phyloP scores from a whole-genome alignment of 2,797 vertebrate species.

The Trachurus trachurus region DNA sequence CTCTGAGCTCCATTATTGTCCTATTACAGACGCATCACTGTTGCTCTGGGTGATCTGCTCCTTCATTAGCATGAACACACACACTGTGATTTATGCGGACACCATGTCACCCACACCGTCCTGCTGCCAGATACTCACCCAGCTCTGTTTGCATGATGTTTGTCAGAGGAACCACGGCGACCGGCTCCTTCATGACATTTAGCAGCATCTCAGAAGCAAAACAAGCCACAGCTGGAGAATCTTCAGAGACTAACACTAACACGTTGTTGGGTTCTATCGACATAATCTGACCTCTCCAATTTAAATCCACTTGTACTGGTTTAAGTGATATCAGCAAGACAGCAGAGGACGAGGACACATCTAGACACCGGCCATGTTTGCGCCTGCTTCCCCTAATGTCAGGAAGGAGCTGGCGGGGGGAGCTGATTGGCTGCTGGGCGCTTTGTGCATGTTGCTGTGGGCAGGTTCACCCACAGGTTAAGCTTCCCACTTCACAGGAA shows the following conservation, averaged over 20 bases:
- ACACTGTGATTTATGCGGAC: background rate
- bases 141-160: background rate
- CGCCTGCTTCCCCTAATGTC: constrained; percentile 43
- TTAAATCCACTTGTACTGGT: background rate
- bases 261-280: no score
- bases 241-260: background rate
- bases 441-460: background rate
- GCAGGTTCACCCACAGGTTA: constrained; percentile 63
- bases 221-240: background rate
- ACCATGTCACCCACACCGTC: background rate
- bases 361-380: constrained; percentile 3
- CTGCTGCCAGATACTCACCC: background rate
- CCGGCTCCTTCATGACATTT: background rate
- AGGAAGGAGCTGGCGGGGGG: constrained; percentile 16
- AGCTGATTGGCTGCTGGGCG: constrained; percentile 38
- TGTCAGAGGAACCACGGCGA: background rate
- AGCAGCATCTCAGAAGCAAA: background rate
- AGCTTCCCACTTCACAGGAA: constrained; percentile 59
- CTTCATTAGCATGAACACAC: background rate
- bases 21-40: no score
- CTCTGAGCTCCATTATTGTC: no score
- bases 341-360: background rate
- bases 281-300: background rate
- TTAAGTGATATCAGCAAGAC: background rate
- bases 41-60: no score